Evolutionary conservation across 2,888 invertebrate genomes (phyloP), one percentile per base, ranked within the genome.

Genomic region (Eupithecia pulchellata): DNA sequence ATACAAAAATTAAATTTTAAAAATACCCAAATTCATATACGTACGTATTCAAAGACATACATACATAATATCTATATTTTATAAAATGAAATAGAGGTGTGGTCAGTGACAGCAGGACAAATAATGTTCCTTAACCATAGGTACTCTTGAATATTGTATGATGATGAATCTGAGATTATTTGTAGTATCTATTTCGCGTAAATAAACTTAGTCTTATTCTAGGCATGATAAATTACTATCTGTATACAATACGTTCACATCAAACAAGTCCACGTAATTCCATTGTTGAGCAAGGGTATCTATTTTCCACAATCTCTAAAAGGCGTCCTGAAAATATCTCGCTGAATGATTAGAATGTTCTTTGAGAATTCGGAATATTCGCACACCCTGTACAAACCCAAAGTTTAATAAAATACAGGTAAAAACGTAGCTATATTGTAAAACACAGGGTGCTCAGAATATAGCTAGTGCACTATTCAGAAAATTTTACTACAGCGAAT

Each of bases 391-490:
- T 60, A 60, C 20, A 32, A 14, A 64, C 30, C 66, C 70, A 47
- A 32, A 65, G 66, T 72, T 66, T 68, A 72, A 72, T 72, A 72
- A 69, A 64, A 69, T 73, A 68, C 69, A 73, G 67, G 73, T 73
- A 73, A 69, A 65, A 73, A 64, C 61, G 52, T 57, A 61, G 66
- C 27, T 55, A 62, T 65, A 47, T 63, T 17, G 66, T 63, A 57
- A 64, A 58, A 57, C 52, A 67, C 57, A 60, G 61, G 39, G 32
- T 30, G 29, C 30, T 58, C 14, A n/a, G 30, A 1, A 14, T 34
- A 57, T 3, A 17, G 25, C 47, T 27, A 30, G 29, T 30, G 29
- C 58, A 58, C 30, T 58, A n/a, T 58, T 58, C n/a, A 27, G 14
- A 55, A 55, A 27, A 27, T 30, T 30, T 5, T 8, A 30, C 9